These are phyloP conservation scores for Magallana ariakensis DNA, from an alignment of 1,140 invertebrate genomes.

Conservation along the genomic window DNA sequence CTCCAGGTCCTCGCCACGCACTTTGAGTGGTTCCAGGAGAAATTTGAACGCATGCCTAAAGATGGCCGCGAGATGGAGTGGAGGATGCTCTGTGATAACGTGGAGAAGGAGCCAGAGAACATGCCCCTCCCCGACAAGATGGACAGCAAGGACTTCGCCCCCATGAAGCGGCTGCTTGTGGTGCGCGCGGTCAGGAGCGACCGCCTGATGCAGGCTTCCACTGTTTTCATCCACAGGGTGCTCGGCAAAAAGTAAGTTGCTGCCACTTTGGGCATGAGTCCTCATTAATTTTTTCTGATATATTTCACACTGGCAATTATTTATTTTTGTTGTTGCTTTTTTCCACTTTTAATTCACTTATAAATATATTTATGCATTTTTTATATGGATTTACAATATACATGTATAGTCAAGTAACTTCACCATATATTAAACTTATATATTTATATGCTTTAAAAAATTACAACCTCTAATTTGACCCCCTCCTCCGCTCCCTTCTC, in stretches of 20 bases:
- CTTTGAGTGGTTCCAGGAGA: constrained; percentile 75
- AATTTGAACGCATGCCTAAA: constrained; percentile 78
- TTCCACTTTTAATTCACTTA: neutral
- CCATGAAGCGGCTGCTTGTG: constrained; percentile 77
- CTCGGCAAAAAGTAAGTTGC: constrained; percentile 77
- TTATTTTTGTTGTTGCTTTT: neutral
- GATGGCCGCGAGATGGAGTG: constrained; percentile 79
- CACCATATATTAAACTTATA: no score
- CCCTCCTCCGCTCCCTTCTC: no score
- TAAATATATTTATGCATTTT: neutral
- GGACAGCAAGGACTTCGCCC: constrained; percentile 73
- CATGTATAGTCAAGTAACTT: no score
- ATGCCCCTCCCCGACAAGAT: constrained; percentile 77
- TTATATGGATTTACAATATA: neutral
- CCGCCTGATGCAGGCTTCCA: constrained; percentile 75
- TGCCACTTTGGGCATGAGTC: neutral
- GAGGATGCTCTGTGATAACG: constrained; percentile 78
- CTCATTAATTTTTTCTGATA: neutral
- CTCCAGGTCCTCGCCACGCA: constrained; percentile 76
- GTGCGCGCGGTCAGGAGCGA: constrained; percentile 77
- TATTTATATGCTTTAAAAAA: no score
- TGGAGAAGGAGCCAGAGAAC: constrained; percentile 72
- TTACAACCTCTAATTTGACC: no score
- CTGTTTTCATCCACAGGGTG: constrained; percentile 73
- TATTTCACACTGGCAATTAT: neutral